phyloP scores from a whole-genome alignment of 2,113 vertebrate species.

The Struthio camelus region DNA sequence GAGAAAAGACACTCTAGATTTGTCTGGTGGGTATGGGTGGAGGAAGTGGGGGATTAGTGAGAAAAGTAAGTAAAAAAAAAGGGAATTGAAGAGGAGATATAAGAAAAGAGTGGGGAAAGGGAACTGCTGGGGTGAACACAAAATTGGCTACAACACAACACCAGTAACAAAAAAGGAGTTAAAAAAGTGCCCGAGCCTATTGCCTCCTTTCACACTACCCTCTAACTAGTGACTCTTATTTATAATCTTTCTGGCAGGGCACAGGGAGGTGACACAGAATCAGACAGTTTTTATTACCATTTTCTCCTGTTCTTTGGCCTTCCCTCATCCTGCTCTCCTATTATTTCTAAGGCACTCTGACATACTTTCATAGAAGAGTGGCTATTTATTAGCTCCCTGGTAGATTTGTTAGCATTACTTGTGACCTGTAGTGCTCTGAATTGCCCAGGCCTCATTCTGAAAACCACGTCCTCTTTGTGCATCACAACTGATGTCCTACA shows the following conservation, averaged over 20 bases:
- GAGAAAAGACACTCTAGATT: not conserved
- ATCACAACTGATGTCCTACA: not conserved
- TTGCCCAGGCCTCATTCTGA: not conserved
- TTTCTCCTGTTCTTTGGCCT: not conserved
- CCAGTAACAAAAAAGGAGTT: not conserved
- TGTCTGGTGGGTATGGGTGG: not conserved
- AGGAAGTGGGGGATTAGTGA: not conserved
- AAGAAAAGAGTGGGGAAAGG: not conserved
- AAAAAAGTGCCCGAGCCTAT: not conserved
- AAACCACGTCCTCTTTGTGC: not conserved
- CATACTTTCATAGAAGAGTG: not conserved
- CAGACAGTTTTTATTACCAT: not conserved
- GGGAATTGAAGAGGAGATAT: not conserved
- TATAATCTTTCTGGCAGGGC: not conserved
- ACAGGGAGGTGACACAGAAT: not conserved
- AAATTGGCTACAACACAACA: not conserved
- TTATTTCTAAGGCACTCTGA: not conserved
- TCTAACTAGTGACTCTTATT: rapidly evolving
- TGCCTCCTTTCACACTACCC: not conserved
- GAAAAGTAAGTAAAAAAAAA: not conserved
- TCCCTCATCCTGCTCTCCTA: not conserved
- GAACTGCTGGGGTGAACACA: not conserved
- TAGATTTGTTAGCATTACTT: not conserved
- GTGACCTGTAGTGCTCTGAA: not conserved
- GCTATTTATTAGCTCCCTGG: not conserved